Percentiles rank a stretch among this genome's conserved stretches.
Conservation (phyloP, 2,113 vertebrate species). For the Xenus cinereus region DNA sequence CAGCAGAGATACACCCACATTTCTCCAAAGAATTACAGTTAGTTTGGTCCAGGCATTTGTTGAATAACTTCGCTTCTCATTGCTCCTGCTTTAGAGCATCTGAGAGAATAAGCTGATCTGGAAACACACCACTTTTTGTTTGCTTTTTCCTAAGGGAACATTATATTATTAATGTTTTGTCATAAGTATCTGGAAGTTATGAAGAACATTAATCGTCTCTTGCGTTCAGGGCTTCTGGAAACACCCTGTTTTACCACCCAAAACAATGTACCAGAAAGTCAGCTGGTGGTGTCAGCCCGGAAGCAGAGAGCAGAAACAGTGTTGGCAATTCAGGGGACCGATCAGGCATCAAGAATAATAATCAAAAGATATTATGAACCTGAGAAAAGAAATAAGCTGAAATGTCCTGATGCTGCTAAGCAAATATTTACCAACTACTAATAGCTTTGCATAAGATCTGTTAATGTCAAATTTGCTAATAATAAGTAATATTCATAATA, state of each 20-base stretch:
- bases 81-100: background rate
- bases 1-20: constrained; percentile 8
- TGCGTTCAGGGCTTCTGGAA: background rate
- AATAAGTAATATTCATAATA: background rate
- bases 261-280: background rate
- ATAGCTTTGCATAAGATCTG: background rate
- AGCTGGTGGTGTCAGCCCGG: background rate
- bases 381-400: background rate
- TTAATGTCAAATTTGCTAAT: background rate
- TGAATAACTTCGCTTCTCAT: background rate
- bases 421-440: background rate
- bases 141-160: background rate
- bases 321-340: background rate
- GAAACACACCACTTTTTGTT: background rate
- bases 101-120: background rate
- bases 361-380: background rate
- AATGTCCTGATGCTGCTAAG: background rate
- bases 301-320: background rate
- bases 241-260: background rate
- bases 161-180: background rate
- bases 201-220: background rate
- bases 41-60: background rate
- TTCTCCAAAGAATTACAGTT: background rate
- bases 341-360: background rate
- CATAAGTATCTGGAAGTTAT: background rate